Base-by-base conservation (phyloP, 2,797 vertebrate species). In the Gymnothorax reevesii region DNA sequence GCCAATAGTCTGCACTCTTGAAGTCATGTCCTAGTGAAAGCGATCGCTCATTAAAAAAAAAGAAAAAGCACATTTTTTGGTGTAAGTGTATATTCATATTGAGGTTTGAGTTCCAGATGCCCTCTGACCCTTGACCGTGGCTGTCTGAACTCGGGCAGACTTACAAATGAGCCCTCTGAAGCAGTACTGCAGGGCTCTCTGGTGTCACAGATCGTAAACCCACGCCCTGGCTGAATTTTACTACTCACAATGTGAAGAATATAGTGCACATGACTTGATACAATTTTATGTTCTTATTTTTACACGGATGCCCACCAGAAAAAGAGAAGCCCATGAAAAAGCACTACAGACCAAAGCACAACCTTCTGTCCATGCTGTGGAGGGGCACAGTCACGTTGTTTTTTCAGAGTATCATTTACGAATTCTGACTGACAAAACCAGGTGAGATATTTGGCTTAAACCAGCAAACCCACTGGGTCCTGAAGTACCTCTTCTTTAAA, bases 61-160 rank as follows among this genome's bases (percentile, higher is more conserved):
- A 15, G 15, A 42, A 6, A 86, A 59, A 66, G 60, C 60, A 20
- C 42, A 25, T 7, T 86, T 66, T 86, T 54, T 66, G 82, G 9
- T 71, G 64, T 83, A 69, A 86, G 22, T 49, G 52, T 20, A 54
- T 66, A 86, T 83, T 73, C n/a, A 3, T 52, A 69, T 69, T 71
- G 71, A 86, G 80, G 85, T 27, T 86, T 13, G 79, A 27, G 66
- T 86, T 57, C 85, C 66, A 64, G 1, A 55, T 62, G 55, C n/a
- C 62, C 15, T 64, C 17, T 57, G 54, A 86, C 60, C 60, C 60
- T 60, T 60, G 12, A 12, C 17, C 59, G 20, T 22, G 79, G 54
- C 59, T 77, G 13, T 54, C n/a, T 66, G 62, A 86, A 62, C n/a
- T 33, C 10, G 85, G 8, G 54, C 55, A 85, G 57, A 57, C 22